Evolutionary conservation across 2,113 vertebrate species (phyloP), one percentile per base, ranked within the genome.

Genomic region (Isurus oxyrinchus): DNA sequence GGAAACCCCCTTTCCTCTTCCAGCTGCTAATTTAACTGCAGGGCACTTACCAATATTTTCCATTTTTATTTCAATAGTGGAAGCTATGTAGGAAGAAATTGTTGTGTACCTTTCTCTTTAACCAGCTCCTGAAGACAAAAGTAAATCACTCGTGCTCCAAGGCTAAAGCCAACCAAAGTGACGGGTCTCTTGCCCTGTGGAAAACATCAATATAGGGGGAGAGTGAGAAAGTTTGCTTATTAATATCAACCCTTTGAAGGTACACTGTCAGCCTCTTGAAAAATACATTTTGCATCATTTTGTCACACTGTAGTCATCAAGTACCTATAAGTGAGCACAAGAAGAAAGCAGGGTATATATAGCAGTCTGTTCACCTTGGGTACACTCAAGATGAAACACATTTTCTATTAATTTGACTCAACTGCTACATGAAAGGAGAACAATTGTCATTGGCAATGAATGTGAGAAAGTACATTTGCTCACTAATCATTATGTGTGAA

Each of bases 141-240:
- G 97, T 99, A 99, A 97, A 99, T 99, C 25, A 99, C 99, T 97
- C 99, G 98, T 72, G 99, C 99, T 31, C 99, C 99, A 10, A 99
- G 98, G 96, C 99, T 99, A 98, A 99, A 99, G 49, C 99, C 99
- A 49, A 99, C 98, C 95, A 99, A 98, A 44, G 98, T 99, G 97
- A 99, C 99, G 0, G 99, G 99, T 53, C 99, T 98, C 96, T 96
- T 98, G 72, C 99, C 99, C 99, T 99, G 97, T 35, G 95, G 96
- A 96, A 7, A 96, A 40, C 94, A 87, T 96, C 87, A 97, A 95
- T 66, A 95, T 25, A 25, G 67, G 25, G 69, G 35, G 94, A 63
- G 31, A 27, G 35, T 61, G 57, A 86, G 93, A 66, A 61, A 16
- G n/a, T 31, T 76, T 55, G 40, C 25, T 95, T 76, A 72, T 53